Evolutionary conservation across 2,113 vertebrate species (phyloP), one percentile per base, ranked within the genome.

Genomic region (Patagioenas fasciata): DNA sequence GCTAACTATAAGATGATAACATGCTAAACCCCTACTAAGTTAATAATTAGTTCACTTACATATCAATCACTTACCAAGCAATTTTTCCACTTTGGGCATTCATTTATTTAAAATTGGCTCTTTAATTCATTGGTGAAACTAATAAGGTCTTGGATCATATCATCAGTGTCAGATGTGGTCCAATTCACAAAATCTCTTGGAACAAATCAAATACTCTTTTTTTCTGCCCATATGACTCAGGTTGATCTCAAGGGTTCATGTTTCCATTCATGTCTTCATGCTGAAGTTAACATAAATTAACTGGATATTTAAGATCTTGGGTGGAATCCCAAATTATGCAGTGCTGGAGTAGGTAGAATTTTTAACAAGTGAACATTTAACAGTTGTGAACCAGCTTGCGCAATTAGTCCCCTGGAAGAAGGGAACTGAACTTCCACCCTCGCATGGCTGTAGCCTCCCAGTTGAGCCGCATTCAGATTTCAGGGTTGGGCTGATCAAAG

Each of bases 141-240:
- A 85, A 71, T 71, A 81, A 96, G 7, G 31, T 51, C 78, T 38
- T 72, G 21, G 79, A 89, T 93, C 84, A 80, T 47, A 70, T 44
- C 47, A 78, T 75, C 88, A 78, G 48, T 78, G 51, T 72, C 81
- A 73, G 15, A 79, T 56, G 60, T 71, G 83, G 64, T 44, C 61
- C 70, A 90, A 67, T 65, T 91, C 91, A 94, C 80, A 96, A 89
- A 84, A 81, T 80, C 75, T 93, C 78, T 80, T 58, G 31, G 69
- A 96, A 93, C 70, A 94, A 94, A 96, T 91, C 80, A 91, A 94
- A 96, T 80, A 26, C 54, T 67, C 73, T 84, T 88, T 89, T 47
- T 85, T 88, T 73, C 77, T 88, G 79, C 75, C 71, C 48, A 38
- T 92, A 79, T 88, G 85, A 91, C 72, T 80, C 54, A 28, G 36